These are phyloP conservation scores for Pontoporia blainvillei DNA, from an alignment of 2,113 vertebrate genomes.

Conservation along the genomic window DNA sequence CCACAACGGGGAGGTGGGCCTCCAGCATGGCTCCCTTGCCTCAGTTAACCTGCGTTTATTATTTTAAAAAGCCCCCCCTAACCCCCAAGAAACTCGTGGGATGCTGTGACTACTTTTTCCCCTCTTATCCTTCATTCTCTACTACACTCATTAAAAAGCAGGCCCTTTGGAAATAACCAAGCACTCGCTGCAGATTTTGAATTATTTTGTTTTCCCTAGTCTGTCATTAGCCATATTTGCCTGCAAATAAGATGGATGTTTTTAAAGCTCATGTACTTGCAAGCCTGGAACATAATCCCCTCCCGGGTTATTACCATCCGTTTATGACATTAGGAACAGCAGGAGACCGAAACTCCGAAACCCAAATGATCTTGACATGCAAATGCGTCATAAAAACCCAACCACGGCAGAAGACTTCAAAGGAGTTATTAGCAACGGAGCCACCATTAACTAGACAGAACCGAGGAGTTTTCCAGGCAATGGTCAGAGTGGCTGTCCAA, in stretches of 20 bases:
- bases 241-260: conserved; percentile 62
- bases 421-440: conserved; percentile 33
- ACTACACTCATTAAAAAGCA: conserved; percentile 27
- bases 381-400: conserved; percentile 48
- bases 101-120: not conserved
- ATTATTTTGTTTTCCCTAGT: conserved; percentile 59
- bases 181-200: conserved; percentile 27
- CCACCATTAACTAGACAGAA: not conserved
- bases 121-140: conserved; percentile 8
- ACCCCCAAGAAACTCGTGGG: not conserved
- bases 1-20: not conserved
- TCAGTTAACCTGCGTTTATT: not conserved
- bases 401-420: not conserved
- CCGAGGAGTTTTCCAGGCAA: not conserved
- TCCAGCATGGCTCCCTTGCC: not conserved
- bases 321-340: conserved; percentile 61
- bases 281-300: conserved; percentile 38
- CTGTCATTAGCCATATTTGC: conserved; percentile 66
- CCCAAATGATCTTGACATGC: conserved; percentile 61
- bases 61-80: not conserved
- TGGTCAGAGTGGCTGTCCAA: not conserved
- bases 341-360: conserved; percentile 32
- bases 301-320: conserved; percentile 21
- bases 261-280: conserved; percentile 50
- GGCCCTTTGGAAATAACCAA: conserved; percentile 29